Evolutionary conservation across 1,140 invertebrate species (phyloP).

Genomic region (Conopomorpha cramerella): DNA sequence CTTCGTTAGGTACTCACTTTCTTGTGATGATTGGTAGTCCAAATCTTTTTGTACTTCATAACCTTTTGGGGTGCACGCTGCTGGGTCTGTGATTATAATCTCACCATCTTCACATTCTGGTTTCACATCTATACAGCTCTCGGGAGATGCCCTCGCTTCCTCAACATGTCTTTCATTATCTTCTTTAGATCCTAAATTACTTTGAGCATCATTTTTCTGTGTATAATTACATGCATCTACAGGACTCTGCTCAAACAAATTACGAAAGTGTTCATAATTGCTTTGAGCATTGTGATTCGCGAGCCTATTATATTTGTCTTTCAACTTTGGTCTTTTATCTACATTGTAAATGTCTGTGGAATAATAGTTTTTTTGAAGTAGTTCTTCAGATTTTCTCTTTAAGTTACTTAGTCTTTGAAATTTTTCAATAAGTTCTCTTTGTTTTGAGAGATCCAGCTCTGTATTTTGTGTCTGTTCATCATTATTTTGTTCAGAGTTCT

Average conservation of each 20-base stretch:
- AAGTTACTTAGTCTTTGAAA: constrained; percentile 45
- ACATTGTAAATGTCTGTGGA: constrained; percentile 22
- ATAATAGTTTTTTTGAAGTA: constrained; percentile 44
- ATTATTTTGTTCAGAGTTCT: constrained; percentile 11
- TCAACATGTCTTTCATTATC: no score
- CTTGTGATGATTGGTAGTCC: constrained; percentile 44
- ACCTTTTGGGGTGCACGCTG: constrained; percentile 37
- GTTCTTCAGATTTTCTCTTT: constrained; percentile 55
- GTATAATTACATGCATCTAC: no score
- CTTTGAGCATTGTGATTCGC: constrained; percentile 25
- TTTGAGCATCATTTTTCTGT: no score
- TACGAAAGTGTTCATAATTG: constrained; percentile 27
- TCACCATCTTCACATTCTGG: constrained; percentile 52
- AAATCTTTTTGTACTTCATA: constrained; percentile 37
- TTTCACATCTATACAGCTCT: constrained; percentile 32
- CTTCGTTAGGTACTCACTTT: no score
- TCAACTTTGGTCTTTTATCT: constrained; percentile 43
- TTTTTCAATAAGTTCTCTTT: constrained; percentile 46
- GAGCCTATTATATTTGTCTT: constrained; percentile 39
- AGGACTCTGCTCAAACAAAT: constrained; percentile 38
- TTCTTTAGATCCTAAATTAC: no score
- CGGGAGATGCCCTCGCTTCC: no score
- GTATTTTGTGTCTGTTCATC: constrained; percentile 29
- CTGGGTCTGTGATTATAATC: constrained; percentile 45
- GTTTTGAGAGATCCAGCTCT: constrained; percentile 35